Percentiles rank a stretch among this genome's conserved stretches.
Evolutionary conservation across 2,888 invertebrate genomes (phyloP).

Genomic region (Nemotelus pantherinus): DNA sequence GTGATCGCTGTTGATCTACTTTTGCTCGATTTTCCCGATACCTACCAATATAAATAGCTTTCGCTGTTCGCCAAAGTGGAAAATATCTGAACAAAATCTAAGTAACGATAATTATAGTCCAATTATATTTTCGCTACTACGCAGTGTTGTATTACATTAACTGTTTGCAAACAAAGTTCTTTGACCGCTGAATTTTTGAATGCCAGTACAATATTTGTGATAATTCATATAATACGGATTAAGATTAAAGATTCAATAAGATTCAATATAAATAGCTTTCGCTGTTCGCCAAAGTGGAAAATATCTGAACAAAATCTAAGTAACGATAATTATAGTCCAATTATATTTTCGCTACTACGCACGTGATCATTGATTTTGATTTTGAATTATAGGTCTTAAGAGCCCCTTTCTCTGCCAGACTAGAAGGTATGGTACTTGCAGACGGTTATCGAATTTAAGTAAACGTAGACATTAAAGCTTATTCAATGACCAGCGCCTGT

Average conservation of each 20-base stretch:
- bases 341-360: slow-evolving; percentile 6
- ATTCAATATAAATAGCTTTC: background rate
- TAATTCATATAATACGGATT: too few species aligned
- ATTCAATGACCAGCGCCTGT: background rate
- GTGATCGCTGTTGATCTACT: background rate
- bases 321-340: slow-evolving; percentile 13
- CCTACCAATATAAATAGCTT: background rate
- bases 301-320: background rate
- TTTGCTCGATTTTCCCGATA: background rate
- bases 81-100: background rate
- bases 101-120: slow-evolving; percentile 7
- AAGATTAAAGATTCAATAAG: too few species aligned
- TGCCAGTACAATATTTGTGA: too few species aligned
- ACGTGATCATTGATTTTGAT: background rate
- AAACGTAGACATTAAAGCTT: slow-evolving; percentile 2
- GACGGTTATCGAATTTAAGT: background rate
- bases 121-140: slow-evolving; percentile 12
- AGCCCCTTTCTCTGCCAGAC: background rate
- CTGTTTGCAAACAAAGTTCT: too few species aligned
- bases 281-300: background rate
- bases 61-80: background rate
- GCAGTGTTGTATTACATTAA: too few species aligned
- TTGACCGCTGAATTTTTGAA: too few species aligned
- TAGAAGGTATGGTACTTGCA: background rate
- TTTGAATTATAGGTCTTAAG: background rate